phyloP scores from a whole-genome alignment of 2,113 vertebrate species.

The Indri indri region DNA sequence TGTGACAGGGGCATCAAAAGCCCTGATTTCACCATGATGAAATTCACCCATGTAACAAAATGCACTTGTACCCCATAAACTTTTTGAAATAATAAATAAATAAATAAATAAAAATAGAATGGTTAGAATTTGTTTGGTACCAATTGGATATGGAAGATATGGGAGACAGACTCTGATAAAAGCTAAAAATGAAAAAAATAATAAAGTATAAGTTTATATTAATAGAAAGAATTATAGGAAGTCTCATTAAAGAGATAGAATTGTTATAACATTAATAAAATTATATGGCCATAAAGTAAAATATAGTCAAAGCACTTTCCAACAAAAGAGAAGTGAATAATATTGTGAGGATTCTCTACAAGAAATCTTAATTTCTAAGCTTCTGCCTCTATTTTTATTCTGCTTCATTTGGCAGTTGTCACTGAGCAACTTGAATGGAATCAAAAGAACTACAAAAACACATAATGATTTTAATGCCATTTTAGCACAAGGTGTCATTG shows the following conservation, averaged over 20 bases:
- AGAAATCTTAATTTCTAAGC: conserved; percentile 73
- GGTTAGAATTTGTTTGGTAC: background rate
- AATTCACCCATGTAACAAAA: no score
- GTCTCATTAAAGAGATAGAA: background rate
- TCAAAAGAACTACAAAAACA: conserved; percentile 19
- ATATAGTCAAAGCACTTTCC: background rate
- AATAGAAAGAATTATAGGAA: background rate
- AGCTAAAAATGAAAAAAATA: background rate
- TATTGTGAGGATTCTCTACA: conserved; percentile 58
- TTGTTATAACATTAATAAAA: background rate
- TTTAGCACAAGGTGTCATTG: background rate
- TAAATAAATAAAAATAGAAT: background rate
- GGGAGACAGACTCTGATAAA: background rate
- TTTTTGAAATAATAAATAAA: no score
- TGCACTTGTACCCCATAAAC: no score
- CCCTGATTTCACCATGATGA: no score
- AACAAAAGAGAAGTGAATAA: conserved; percentile 34
- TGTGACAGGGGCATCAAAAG: no score
- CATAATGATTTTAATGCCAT: background rate
- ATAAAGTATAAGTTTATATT: background rate
- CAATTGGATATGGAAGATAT: background rate
- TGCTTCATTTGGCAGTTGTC: conserved; percentile 64
- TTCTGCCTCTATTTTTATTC: conserved; percentile 54
- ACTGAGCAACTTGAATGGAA: conserved; percentile 8
- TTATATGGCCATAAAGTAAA: conserved; percentile 39